Percentiles rank a stretch among this genome's conserved stretches.
Conservation (phyloP, 2,888 invertebrate species). For the Hyposoter dolosus region DNA sequence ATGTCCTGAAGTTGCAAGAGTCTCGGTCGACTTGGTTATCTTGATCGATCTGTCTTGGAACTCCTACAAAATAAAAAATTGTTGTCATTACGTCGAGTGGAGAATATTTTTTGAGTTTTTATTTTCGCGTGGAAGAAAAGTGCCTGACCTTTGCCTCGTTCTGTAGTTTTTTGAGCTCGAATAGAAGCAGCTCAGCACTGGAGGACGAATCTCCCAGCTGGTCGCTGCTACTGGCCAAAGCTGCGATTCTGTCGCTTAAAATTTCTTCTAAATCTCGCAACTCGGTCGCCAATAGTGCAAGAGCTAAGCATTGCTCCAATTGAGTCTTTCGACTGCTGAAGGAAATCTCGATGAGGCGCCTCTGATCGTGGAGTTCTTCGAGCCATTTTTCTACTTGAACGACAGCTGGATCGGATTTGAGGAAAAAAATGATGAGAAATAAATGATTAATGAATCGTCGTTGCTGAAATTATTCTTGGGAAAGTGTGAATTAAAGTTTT, state of each 20-base stretch:
- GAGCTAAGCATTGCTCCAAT: slow-evolving; percentile 91
- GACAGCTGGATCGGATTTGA: slow-evolving; percentile 85
- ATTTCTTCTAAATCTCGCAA: slow-evolving; percentile 88
- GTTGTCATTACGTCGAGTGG: neutral
- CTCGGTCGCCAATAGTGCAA: slow-evolving; percentile 91
- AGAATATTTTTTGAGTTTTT: neutral
- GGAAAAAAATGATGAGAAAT: neutral
- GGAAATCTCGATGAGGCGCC: slow-evolving; percentile 89
- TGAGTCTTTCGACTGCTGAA: slow-evolving; percentile 90
- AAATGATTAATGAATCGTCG: neutral
- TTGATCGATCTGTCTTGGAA: slow-evolving; percentile 91
- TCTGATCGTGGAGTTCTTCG: slow-evolving; percentile 91
- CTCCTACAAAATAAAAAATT: slow-evolving; percentile 82
- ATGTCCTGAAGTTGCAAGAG: slow-evolving; percentile 89
- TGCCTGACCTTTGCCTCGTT: slow-evolving; percentile 88
- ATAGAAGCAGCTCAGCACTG: slow-evolving; percentile 89
- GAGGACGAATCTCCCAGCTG: slow-evolving; percentile 90
- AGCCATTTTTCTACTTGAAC: slow-evolving; percentile 91
- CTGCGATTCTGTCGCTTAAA: slow-evolving; percentile 86
- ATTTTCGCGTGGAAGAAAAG: neutral
- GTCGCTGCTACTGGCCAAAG: slow-evolving; percentile 86
- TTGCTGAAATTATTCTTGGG: neutral
- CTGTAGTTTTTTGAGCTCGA: slow-evolving; percentile 89
- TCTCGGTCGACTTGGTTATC: slow-evolving; percentile 92
- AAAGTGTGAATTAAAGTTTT: neutral